These are phyloP conservation scores for Phoeniculus purpureus DNA, from an alignment of 2,797 vertebrate genomes.

Conservation along the genomic window DNA sequence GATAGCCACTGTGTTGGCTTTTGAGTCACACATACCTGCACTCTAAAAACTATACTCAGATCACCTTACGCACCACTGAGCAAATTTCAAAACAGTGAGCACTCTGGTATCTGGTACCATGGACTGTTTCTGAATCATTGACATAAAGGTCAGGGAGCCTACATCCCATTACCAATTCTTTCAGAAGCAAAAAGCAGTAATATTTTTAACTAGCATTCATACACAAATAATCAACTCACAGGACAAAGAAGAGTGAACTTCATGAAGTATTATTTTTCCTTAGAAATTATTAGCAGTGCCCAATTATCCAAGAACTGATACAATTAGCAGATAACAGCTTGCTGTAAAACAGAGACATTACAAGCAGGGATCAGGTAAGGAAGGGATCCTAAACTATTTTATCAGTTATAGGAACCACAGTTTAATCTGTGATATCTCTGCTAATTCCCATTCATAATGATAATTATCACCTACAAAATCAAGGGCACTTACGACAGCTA, in stretches of 20 bases:
- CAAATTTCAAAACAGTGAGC: background rate
- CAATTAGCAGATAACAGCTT: background rate
- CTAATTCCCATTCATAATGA: background rate
- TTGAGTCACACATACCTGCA: background rate
- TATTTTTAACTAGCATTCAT: background rate
- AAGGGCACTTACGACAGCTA: background rate
- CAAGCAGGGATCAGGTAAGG: background rate
- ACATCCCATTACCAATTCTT: slow-evolving; percentile 41
- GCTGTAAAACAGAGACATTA: background rate
- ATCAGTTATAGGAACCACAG: background rate
- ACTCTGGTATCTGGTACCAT: background rate
- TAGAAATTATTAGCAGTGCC: background rate
- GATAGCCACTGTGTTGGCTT: background rate
- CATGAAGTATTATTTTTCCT: background rate
- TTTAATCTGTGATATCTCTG: background rate
- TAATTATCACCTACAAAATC: background rate
- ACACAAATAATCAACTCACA: background rate
- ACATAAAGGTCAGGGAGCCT: slow-evolving; percentile 18
- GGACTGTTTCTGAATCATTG: background rate
- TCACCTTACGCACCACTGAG: background rate
- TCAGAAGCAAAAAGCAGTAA: background rate
- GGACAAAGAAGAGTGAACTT: background rate
- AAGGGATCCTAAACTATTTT: background rate
- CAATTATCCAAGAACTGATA: background rate
- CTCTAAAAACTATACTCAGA: background rate